Percentiles rank a stretch among this genome's conserved stretches.
Evolutionary conservation across 1,140 invertebrate species (phyloP).

Genomic region (Lerema accius): DNA sequence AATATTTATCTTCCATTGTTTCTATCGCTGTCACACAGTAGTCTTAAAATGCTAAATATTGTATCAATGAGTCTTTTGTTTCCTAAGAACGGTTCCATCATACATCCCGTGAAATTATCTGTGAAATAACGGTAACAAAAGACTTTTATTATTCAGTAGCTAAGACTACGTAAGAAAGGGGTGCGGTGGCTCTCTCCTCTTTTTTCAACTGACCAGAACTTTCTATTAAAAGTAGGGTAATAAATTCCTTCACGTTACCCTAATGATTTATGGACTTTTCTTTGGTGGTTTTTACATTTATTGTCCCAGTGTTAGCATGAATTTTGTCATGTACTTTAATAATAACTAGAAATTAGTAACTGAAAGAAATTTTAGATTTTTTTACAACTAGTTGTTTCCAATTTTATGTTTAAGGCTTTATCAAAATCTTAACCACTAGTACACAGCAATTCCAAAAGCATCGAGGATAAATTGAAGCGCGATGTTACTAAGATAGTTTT

Average conservation of each 20-base stretch:
- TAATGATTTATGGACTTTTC: conserved; percentile 30
- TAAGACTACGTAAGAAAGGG: conserved; percentile 54
- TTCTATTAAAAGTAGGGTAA: conserved; percentile 13
- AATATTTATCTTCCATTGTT: neutral
- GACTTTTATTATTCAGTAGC: conserved; percentile 69
- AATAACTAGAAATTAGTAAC: no score
- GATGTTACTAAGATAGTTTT: conserved; percentile 10
- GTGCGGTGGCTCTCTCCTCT: conserved; percentile 35
- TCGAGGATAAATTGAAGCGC: conserved; percentile 3
- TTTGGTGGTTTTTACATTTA: neutral
- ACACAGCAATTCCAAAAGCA: neutral
- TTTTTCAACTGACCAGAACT: conserved; percentile 30
- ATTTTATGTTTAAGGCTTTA: no score
- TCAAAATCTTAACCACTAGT: no score
- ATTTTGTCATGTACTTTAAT: neutral
- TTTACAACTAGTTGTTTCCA: no score
- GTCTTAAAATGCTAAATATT: conserved; percentile 28
- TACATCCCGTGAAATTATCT: conserved; percentile 41
- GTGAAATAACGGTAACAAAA: conserved; percentile 44
- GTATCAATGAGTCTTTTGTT: conserved; percentile 16
- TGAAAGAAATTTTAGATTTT: neutral
- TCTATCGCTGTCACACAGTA: conserved; percentile 3
- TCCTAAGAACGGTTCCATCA: conserved; percentile 42
- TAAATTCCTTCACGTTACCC: conserved; percentile 23
- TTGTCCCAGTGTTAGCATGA: neutral